Evolutionary conservation across 2,113 vertebrate species (phyloP).

Genomic region (Psittacara wagleri): DNA sequence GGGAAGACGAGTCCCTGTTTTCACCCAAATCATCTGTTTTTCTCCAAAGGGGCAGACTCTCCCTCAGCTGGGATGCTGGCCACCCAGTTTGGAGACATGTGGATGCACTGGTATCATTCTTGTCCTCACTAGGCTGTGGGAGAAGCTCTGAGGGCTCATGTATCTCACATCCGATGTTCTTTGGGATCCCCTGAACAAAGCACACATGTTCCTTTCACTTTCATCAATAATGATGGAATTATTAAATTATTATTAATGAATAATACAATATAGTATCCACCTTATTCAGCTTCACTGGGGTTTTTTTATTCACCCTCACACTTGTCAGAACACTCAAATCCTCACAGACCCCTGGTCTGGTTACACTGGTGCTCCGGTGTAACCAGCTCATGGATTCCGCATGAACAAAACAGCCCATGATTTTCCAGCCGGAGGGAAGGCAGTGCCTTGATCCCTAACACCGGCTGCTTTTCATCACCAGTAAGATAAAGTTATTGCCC

Average conservation of each 20-base stretch:
- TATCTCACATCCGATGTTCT: neutral
- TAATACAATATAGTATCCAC: neutral
- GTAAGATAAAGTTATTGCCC: neutral
- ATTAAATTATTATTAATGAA: too few species aligned
- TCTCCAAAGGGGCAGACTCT: accelerated
- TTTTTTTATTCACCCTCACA: neutral
- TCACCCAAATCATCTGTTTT: accelerated
- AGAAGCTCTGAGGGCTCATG: neutral
- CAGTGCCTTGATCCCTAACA: neutral
- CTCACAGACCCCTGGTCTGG: neutral
- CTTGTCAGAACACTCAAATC: neutral
- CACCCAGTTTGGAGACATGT: neutral
- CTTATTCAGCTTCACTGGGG: neutral
- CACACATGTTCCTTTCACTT: accelerated
- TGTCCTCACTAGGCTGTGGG: neutral
- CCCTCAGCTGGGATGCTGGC: accelerated
- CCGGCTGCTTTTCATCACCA: neutral
- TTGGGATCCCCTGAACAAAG: neutral
- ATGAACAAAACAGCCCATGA: accelerated
- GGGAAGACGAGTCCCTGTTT: accelerated
- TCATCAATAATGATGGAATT: too few species aligned
- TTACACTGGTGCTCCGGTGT: accelerated
- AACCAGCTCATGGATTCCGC: neutral
- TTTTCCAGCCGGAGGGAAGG: neutral
- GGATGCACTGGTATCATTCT: neutral